Evolutionary conservation across 2,888 invertebrate species (phyloP), one percentile per base, ranked within the genome.

Genomic region (Cryptocheilus praepositus): DNA sequence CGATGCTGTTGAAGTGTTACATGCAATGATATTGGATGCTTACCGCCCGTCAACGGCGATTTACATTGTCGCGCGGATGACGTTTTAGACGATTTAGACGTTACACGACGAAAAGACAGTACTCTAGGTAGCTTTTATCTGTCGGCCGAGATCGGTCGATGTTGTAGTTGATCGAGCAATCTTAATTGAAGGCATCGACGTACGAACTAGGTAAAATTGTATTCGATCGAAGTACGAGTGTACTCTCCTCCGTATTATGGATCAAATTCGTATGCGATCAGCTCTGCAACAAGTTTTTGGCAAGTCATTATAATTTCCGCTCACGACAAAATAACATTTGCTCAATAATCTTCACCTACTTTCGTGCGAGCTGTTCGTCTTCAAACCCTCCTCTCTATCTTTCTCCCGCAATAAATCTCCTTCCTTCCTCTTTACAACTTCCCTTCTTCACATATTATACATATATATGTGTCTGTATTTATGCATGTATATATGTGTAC

Each of bases 141-240:
- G 65, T 66, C 61, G 62, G 64, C 67, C 67, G 66, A 59, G 54
- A 45, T 77, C 64, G 70, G 76, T 25, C 62, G 61, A 36, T 63
- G 55, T 49, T 61, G 61, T 67, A 65, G 63, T 57, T 64, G 63
- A 67, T 44, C 44, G 36, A 36, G 53, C 60, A 64, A 70, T 72
- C 65, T 67, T 65, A 77, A 73, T 77, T 70, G 77, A 77, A 77
- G 77, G 69, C 71, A 74, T 69, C 74, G 70, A 70, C 45, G 18
- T 61, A 55, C 43, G 68, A 71, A 77, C 74, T 74, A 77, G 65
- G 28, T 28, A 28, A 59, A 67, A 59, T 70, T 67, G n/a, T 18
- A 25, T 54, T 36, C 49, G 54, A 46, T 69, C 46, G 61, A 61
- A n/a, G n/a, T n/a, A 61, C 52, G 59, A 60, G 28, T 69, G 63